Percentiles rank a stretch among this genome's conserved stretches.
These are phyloP conservation scores for Ctenodactylus gundi DNA, from an alignment of 2,113 vertebrate genomes.

Conservation along the genomic window DNA sequence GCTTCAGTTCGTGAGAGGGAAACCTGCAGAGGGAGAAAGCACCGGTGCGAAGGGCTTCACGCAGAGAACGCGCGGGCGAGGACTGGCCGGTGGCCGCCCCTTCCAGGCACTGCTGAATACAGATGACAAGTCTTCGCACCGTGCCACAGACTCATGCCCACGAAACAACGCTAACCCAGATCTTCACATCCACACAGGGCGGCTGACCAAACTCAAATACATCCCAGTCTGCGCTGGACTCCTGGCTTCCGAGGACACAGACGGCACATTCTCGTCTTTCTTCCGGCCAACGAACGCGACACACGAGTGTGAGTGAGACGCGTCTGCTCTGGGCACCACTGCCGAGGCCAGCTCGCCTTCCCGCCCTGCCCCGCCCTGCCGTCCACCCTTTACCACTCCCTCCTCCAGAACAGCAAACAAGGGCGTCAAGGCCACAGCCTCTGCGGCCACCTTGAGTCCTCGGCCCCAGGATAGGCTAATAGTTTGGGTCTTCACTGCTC, in stretches of 20 bases:
- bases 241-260: background rate
- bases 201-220: background rate
- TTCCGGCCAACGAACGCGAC: background rate
- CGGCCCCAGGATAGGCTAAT: background rate
- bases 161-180: background rate
- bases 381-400: background rate
- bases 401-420: background rate
- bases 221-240: background rate
- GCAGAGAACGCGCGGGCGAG: background rate
- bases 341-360: no score
- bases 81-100: no score
- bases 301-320: background rate
- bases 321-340: background rate
- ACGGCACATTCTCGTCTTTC: background rate
- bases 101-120: background rate
- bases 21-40: background rate
- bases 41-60: background rate
- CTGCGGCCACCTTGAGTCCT: background rate
- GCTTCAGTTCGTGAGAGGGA: background rate
- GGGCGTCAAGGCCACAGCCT: background rate
- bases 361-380: fast-evolving
- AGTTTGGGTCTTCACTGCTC: no score
- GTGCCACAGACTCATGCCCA: background rate
- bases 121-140: background rate
- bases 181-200: background rate